Conservation (phyloP, 2,888 invertebrate species). For the Quadroppia sp. region DNA sequence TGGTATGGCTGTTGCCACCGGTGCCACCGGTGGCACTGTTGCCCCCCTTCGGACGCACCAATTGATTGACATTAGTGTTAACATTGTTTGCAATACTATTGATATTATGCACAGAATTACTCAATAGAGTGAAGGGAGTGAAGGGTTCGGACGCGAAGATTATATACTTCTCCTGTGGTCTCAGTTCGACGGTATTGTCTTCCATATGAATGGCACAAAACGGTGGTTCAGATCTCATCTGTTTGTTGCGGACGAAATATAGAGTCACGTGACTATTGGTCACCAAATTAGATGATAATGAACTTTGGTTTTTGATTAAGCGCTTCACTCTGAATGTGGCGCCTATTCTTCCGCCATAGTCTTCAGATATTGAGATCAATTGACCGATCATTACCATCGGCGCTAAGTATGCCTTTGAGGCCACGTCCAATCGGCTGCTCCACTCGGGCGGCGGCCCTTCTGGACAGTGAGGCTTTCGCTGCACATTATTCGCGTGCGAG, state of each 20-base stretch:
- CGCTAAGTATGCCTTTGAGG: conserved; percentile 43
- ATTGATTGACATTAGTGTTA: conserved; percentile 27
- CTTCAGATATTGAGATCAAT: conserved; percentile 44
- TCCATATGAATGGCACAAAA: conserved; percentile 42
- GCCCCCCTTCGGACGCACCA: background rate
- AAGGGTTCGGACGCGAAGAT: conserved; percentile 42
- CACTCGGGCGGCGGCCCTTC: conserved; percentile 43
- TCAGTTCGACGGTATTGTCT: conserved; percentile 22
- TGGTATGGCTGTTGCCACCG: background rate
- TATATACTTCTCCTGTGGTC: conserved; percentile 40
- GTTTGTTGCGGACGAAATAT: conserved; percentile 39
- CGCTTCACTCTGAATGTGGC: conserved; percentile 43
- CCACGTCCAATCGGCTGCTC: conserved; percentile 41
- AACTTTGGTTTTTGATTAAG: conserved; percentile 39
- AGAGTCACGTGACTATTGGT: conserved; percentile 39
- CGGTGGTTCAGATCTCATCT: conserved; percentile 17
- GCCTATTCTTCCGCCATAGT: conserved; percentile 43
- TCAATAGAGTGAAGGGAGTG: conserved; percentile 15
- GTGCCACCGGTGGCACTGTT: conserved; percentile 8
- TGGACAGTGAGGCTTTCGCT: conserved; percentile 39
- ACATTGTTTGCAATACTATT: conserved; percentile 10
- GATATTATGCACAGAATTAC: conserved; percentile 20
- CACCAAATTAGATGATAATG: conserved; percentile 31
- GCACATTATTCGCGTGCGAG: background rate
- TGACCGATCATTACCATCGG: conserved; percentile 43